A percentile compares a stretch with the other conserved stretches of the same genome.
These are phyloP conservation scores for Poeciliopsis retropinna DNA, from an alignment of 2,113 vertebrate species.

Conservation along the genomic window DNA sequence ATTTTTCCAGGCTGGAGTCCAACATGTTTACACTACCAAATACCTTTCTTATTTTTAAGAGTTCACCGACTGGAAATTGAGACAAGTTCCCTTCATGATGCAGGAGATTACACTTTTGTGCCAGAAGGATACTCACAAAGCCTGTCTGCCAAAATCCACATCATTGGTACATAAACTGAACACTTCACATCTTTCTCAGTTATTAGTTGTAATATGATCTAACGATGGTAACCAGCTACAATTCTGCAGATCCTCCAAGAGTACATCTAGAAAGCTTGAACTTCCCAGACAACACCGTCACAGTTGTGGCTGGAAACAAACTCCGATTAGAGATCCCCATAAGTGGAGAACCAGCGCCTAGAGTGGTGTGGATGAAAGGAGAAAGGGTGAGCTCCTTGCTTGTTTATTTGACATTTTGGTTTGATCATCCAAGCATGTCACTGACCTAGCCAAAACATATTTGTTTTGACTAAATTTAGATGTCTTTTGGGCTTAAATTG, in stretches of 20 bases:
- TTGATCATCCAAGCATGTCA: too few relatives aligned
- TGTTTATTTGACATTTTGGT: neutral
- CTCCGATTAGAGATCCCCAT: slow-evolving; percentile 95
- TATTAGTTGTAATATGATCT: neutral
- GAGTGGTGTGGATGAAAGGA: slow-evolving; percentile 92
- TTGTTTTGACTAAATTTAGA: too few relatives aligned
- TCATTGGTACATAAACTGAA: slow-evolving; percentile 83
- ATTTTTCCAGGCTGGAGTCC: too few relatives aligned
- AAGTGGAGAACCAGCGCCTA: slow-evolving; percentile 91
- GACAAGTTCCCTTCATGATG: slow-evolving; percentile 84
- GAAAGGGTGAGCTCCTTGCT: slow-evolving; percentile 85
- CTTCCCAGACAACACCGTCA: slow-evolving; percentile 88
- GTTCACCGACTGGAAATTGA: slow-evolving; percentile 89
- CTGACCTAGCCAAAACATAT: too few relatives aligned
- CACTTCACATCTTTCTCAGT: neutral
- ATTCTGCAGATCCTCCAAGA: slow-evolving; percentile 89
- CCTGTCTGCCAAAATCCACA: slow-evolving; percentile 88
- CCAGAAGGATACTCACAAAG: slow-evolving; percentile 91
- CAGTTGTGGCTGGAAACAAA: slow-evolving; percentile 94
- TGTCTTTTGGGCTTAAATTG: too few relatives aligned
- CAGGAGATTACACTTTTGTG: slow-evolving; percentile 93
- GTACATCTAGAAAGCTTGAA: slow-evolving; percentile 91
- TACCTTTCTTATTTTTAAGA: slow-evolving; percentile 71
- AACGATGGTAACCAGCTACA: slow-evolving; percentile 17
- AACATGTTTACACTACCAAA: neutral